phyloP scores from a whole-genome alignment of 1,140 invertebrate species.

The Hypsibius dujardini region DNA sequence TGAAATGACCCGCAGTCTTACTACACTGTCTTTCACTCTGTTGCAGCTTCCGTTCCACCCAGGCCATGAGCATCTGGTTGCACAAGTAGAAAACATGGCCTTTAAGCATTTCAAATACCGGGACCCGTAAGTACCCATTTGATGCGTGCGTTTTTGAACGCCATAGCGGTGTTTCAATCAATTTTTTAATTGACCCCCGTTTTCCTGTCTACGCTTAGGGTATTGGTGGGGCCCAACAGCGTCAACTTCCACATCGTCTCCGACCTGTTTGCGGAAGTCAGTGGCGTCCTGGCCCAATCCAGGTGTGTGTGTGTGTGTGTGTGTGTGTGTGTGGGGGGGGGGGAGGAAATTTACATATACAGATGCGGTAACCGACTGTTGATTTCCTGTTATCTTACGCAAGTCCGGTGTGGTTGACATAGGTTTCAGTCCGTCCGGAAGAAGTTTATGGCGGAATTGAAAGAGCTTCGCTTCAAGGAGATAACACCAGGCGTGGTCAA shows the following conservation, averaged over 20 bases:
- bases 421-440: constrained; percentile 78
- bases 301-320: constrained; percentile 28
- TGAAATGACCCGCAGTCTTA: too few relatives aligned
- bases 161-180: too few relatives aligned
- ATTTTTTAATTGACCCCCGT: constrained; percentile 11
- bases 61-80: constrained; percentile 85
- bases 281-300: constrained; percentile 88
- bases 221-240: constrained; percentile 59
- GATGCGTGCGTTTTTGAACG: too few relatives aligned
- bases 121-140: constrained; percentile 53
- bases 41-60: constrained; percentile 73
- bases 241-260: constrained; percentile 87
- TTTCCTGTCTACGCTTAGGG: background rate
- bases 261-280: constrained; percentile 92
- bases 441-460: constrained; percentile 76
- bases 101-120: constrained; percentile 95
- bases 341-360: background rate
- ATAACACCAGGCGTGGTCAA: constrained; percentile 72
- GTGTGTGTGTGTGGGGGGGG: too few relatives aligned
- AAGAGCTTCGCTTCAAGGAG: constrained; percentile 67
- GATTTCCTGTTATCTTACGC: constrained; percentile 13
- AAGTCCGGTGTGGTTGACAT: background rate
- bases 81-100: constrained; percentile 82
- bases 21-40: background rate
- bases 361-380: background rate